Evolutionary conservation across 2,797 vertebrate genomes (phyloP).

Genomic region (Pangasius mekongensis): DNA sequence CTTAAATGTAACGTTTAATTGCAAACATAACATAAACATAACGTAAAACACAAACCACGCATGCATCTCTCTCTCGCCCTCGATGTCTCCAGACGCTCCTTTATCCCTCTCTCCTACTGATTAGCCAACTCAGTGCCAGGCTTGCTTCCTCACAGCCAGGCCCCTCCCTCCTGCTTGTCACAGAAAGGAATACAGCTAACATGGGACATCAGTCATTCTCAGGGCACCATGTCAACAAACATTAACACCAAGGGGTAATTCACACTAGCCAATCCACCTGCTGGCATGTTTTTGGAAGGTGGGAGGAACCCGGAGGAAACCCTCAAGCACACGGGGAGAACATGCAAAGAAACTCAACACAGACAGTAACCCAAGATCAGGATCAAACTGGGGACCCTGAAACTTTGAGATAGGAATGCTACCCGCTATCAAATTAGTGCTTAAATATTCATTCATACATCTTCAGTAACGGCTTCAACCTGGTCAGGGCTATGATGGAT

Average conservation of each 20-base stretch:
- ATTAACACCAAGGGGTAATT: not conserved
- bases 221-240: not conserved
- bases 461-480: not conserved
- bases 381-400: conserved; percentile 25
- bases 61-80: no score
- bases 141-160: no score
- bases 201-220: not conserved
- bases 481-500: conserved; percentile 15
- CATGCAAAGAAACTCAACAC: not conserved
- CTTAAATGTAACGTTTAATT: no score
- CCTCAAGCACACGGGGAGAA: not conserved
- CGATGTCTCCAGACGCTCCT: no score
- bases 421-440: conserved; percentile 49
- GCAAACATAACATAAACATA: no score
- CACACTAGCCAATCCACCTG: not conserved
- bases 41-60: no score
- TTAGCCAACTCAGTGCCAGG: no score
- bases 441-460: conserved; percentile 29
- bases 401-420: conserved; percentile 57
- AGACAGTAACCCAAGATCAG: conserved; percentile 13
- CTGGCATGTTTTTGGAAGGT: not conserved
- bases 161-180: no score
- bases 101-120: no score
- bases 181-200: not conserved
- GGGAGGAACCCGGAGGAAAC: not conserved